phyloP scores from a whole-genome alignment of 2,113 vertebrate species.

The Anoplopoma fimbria region DNA sequence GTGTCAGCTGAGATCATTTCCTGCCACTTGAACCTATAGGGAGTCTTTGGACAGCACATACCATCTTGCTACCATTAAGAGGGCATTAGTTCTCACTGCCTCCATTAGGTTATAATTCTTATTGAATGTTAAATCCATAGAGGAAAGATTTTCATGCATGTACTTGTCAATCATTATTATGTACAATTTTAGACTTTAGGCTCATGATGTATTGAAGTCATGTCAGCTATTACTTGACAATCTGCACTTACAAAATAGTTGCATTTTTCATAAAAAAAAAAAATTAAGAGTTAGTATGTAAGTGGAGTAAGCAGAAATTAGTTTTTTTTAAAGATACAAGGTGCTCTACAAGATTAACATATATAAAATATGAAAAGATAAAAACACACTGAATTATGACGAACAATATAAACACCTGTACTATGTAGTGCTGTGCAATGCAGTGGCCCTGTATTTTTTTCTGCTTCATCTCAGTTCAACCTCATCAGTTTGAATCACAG shows the following conservation, averaged over 20 bases:
- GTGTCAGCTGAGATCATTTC: slow-evolving; percentile 50
- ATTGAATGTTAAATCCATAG: neutral
- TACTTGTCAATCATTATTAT: neutral
- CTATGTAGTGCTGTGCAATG: neutral
- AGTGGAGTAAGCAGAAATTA: neutral
- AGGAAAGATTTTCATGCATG: slow-evolving; percentile 12
- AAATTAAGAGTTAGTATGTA: neutral
- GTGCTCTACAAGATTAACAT: neutral
- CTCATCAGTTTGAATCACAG: neutral
- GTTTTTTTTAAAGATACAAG: neutral
- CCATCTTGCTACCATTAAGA: slow-evolving; percentile 56
- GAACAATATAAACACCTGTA: neutral
- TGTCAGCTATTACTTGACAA: neutral
- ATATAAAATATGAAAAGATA: neutral
- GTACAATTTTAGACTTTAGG: neutral
- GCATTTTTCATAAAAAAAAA: too few species aligned
- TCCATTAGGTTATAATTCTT: slow-evolving; percentile 30
- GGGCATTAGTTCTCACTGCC: slow-evolving; percentile 23
- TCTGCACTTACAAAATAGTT: accelerated
- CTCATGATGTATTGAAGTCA: neutral
- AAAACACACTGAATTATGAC: neutral
- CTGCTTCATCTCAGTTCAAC: neutral
- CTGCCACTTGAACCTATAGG: slow-evolving; percentile 22
- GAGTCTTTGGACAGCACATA: slow-evolving; percentile 35
- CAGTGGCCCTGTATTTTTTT: neutral